These are phyloP conservation scores for Acanthiza pusilla DNA, from an alignment of 2,797 vertebrate genomes.

Conservation along the genomic window DNA sequence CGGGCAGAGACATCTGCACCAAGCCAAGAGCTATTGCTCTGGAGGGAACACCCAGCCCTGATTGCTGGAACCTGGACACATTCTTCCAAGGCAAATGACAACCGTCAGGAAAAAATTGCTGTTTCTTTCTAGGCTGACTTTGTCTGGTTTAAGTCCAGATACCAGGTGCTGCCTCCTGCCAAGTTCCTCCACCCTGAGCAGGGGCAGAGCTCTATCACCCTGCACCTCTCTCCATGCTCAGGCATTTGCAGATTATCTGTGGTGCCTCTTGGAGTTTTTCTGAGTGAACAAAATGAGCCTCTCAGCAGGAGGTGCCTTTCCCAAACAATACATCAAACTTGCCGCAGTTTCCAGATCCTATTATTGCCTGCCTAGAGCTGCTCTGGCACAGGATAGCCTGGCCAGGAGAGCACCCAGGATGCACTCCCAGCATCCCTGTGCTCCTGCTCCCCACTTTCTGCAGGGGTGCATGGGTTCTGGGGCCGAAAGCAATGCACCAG, in stretches of 20 bases:
- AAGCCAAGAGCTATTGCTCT: neutral
- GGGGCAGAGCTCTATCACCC: neutral
- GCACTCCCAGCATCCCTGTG: fast-evolving
- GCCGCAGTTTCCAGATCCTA: neutral
- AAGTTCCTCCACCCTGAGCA: neutral
- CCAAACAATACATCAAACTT: neutral
- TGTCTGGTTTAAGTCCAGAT: neutral
- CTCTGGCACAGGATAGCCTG: neutral
- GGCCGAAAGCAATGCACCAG: neutral
- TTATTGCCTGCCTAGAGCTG: neutral
- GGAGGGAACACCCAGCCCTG: neutral
- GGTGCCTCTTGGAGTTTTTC: neutral
- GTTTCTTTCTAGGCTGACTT: neutral
- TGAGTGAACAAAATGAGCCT: neutral
- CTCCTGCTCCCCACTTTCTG: neutral
- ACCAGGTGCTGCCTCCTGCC: neutral
- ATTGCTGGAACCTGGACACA: neutral
- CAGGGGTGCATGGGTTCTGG: neutral
- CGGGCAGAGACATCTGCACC: neutral
- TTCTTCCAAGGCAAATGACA: neutral
- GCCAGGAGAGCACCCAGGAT: neutral
- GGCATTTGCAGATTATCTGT: neutral
- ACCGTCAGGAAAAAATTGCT: neutral
- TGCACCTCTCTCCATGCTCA: neutral
- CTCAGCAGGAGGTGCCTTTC: neutral